Conservation (phyloP, 2,797 vertebrate species). For the Sciurus vulgaris region DNA sequence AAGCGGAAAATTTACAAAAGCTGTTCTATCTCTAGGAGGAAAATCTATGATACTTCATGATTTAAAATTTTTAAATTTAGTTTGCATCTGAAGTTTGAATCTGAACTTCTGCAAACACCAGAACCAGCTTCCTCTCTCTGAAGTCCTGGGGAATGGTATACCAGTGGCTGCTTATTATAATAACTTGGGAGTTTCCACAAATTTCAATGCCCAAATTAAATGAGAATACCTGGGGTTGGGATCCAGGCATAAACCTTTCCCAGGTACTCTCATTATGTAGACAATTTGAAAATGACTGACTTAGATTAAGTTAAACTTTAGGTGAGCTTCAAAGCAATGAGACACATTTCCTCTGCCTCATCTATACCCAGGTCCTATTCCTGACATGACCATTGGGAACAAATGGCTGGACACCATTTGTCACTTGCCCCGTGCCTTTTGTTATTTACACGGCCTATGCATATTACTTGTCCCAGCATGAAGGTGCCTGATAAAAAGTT, state of each 20-base stretch:
- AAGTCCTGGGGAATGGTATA: background rate
- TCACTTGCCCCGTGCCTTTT: background rate
- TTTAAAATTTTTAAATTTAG: conserved; percentile 3
- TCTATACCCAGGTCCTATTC: background rate
- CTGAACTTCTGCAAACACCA: background rate
- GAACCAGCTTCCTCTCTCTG: background rate
- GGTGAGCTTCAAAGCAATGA: background rate
- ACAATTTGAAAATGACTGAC: background rate
- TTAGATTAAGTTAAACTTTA: background rate
- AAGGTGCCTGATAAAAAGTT: background rate
- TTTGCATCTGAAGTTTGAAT: background rate
- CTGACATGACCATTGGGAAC: background rate
- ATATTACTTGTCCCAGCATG: background rate
- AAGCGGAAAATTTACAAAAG: background rate
- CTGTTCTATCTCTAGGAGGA: background rate
- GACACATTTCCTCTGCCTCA: background rate
- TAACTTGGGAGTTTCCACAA: background rate
- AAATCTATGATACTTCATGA: background rate
- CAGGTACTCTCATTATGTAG: background rate
- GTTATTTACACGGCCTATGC: background rate
- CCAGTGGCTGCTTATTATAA: background rate
- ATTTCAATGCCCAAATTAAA: background rate
- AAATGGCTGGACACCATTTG: background rate
- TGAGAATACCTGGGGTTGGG: background rate
- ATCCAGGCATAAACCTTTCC: background rate